Base-by-base conservation (phyloP, 2,797 vertebrate species). In the Sebastes hopkinsi region DNA sequence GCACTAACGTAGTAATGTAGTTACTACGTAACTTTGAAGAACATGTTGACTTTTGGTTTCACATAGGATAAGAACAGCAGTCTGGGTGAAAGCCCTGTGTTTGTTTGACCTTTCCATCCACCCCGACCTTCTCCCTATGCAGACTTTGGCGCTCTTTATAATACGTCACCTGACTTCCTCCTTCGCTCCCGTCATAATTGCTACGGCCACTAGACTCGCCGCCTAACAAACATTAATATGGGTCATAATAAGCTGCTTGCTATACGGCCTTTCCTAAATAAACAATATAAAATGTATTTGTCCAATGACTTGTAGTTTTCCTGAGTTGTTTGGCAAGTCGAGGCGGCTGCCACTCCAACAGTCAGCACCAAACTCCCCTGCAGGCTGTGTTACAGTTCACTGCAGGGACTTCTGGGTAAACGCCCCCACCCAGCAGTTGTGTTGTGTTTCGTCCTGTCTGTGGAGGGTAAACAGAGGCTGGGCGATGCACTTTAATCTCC, bases 381-480 rank as follows among this genome's bases (percentile, higher is more conserved):
- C 42, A 22, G 56, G 42, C 4, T 14, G 4, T 6, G 6, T 8
- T 59, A 22, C 32, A 42, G 14, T 46, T 14, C 62, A 3, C 34
- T 58, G 50, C 68, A 65, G 36, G 61, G 60, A 22, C 23, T 54
- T 79, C 10, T 62, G 55, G 74, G 58, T 77, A 76, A 67, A 3
- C 54, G 13, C 62, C 38, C 25, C 11, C 65, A 18, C 30, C 25
- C 29, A 61, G 52, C 65, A 82, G 66, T 74, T 64, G 58, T 25
- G 52, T 20, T 34, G 50, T 62, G 56, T 68, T 34, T 65, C 20
- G 27, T 72, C 72, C 38, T 12, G 66, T 64, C 38, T 70, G 64
- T 56, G 81, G 78, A 84, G 54, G 81, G 90, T 91, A 88, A 74
- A 29, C 69, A 82, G 56, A 64, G n/a, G n/a, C 38, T 27, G 32